Percentiles rank a stretch among this genome's conserved stretches.
Conservation (phyloP, 2,797 vertebrate species). For the Acrossocheilus fasciatus region DNA sequence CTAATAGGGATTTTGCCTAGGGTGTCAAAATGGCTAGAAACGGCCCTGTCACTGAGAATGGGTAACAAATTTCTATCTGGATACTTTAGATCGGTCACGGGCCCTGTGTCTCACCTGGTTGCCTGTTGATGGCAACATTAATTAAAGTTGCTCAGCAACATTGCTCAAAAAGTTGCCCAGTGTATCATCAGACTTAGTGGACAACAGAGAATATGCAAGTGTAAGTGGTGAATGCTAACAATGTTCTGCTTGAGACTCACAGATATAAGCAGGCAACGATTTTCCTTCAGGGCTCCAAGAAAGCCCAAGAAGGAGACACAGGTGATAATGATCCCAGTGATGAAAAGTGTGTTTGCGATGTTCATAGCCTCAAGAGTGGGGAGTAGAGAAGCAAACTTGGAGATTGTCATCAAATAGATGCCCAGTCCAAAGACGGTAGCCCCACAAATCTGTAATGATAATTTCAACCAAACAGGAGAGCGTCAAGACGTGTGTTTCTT, state of each 20-base stretch:
- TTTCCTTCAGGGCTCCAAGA: constrained; percentile 81
- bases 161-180: neutral
- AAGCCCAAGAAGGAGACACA: constrained; percentile 83
- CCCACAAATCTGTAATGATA: constrained; percentile 72
- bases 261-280: constrained; percentile 80
- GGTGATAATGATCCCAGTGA: constrained; percentile 79
- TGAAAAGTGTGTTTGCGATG: constrained; percentile 70
- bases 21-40: too few relatives aligned
- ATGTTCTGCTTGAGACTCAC: constrained; percentile 60
- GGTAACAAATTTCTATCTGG: neutral
- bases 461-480: neutral
- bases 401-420: constrained; percentile 65
- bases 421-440: constrained; percentile 70
- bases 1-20: too few relatives aligned
- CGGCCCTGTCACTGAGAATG: too few relatives aligned
- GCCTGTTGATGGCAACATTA: too few relatives aligned
- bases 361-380: constrained; percentile 66
- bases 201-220: neutral
- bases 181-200: neutral
- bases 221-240: too few relatives aligned
- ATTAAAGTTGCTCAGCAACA: neutral
- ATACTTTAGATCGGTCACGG: neutral
- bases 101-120: too few relatives aligned
- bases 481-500: neutral
- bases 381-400: constrained; percentile 56